Conservation (phyloP, 2,797 vertebrate species). For the Lithobates sylvaticus region DNA sequence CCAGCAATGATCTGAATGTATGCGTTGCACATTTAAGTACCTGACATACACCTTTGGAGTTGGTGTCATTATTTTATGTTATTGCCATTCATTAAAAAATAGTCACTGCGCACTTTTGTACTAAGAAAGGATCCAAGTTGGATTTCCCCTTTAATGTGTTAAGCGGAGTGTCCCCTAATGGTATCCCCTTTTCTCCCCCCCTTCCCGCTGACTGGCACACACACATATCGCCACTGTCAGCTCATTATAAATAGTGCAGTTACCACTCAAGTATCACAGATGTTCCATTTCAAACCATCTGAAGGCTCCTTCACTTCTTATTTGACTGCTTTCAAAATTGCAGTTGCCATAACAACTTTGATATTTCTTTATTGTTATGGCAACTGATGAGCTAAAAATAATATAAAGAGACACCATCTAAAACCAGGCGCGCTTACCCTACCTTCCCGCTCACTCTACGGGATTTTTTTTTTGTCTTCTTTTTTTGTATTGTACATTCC, state of each 20-base stretch:
- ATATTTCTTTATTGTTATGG: constrained; percentile 81
- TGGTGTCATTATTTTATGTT: too few species aligned
- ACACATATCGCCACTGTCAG: constrained; percentile 7
- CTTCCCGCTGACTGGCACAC: neutral
- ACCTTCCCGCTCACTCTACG: constrained; percentile 17
- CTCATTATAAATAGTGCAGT: constrained; percentile 10
- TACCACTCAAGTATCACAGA: constrained; percentile 73
- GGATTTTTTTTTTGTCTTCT: neutral
- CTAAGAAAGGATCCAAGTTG: too few species aligned
- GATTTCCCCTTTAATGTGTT: too few species aligned
- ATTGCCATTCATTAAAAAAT: too few species aligned
- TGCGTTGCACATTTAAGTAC: too few species aligned
- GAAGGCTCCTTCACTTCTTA: constrained; percentile 79
- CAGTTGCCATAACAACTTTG: constrained; percentile 86
- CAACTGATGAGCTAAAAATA: constrained; percentile 64
- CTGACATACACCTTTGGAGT: too few species aligned
- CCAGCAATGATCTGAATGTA: too few species aligned
- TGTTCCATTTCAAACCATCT: constrained; percentile 73
- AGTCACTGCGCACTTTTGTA: too few species aligned
- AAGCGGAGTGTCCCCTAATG: too few species aligned
- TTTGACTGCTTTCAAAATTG: constrained; percentile 79
- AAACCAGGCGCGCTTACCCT: constrained; percentile 37
- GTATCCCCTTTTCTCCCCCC: neutral
- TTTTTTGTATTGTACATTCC: constrained; percentile 61
- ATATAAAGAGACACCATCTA: constrained; percentile 58